A percentile compares a stretch with the other conserved stretches of the same genome.
Conservation (phyloP, 2,888 invertebrate species). For the Tenthredo notha region DNA sequence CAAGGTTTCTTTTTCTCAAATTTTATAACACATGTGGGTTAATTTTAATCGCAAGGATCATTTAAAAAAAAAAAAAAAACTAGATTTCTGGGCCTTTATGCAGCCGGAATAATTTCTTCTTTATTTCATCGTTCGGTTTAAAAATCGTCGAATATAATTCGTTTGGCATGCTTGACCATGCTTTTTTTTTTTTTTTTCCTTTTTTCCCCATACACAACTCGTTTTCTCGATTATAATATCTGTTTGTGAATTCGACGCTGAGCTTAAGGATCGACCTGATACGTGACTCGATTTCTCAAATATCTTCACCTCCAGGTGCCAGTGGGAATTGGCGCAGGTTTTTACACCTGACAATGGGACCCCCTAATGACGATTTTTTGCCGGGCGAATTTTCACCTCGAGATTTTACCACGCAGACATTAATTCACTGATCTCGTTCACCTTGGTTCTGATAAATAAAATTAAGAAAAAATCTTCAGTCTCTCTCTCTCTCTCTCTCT, state of each 20-base stretch:
- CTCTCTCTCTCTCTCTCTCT: too few species aligned
- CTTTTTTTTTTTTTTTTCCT: slow-evolving; percentile 32
- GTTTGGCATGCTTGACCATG: slow-evolving; percentile 9
- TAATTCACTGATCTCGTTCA: slow-evolving; percentile 38
- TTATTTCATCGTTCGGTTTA: not conserved
- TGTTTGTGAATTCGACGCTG: slow-evolving; percentile 20
- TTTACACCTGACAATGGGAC: slow-evolving; percentile 25
- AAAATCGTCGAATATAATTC: not conserved
- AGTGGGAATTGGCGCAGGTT: not conserved
- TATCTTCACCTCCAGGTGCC: slow-evolving; percentile 24
- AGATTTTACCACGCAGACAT: slow-evolving; percentile 4
- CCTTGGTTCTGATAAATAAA: slow-evolving; percentile 51
- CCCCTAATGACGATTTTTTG: not conserved
- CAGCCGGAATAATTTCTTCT: not conserved
- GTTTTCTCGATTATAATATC: not conserved
- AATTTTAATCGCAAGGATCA: not conserved
- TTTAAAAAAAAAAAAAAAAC: not conserved
- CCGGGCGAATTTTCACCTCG: not conserved
- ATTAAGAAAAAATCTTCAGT: slow-evolving; percentile 32
- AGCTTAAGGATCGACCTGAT: not conserved
- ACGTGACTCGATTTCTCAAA: slow-evolving; percentile 44
- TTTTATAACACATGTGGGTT: not conserved
- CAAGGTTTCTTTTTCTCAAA: not conserved
- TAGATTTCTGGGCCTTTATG: not conserved
- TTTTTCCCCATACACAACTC: slow-evolving; percentile 1